Conservation (phyloP, 2,888 invertebrate species). For the Lamproptera curius region DNA sequence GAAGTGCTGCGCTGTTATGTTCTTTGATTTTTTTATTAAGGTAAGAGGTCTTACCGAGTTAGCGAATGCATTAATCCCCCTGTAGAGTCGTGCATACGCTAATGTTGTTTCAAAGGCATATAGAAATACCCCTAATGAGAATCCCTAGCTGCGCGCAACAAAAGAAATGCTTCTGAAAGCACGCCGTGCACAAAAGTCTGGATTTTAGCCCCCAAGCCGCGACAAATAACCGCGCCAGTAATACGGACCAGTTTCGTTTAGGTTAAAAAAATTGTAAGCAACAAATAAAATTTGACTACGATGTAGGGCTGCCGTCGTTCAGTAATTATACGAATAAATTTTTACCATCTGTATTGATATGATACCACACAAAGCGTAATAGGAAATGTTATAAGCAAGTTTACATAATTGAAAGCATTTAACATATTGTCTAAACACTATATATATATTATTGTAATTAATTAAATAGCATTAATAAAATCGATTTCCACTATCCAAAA, state of each 20-base stretch:
- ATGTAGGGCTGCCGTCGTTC: too few species aligned
- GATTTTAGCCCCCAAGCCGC: constrained; percentile 44
- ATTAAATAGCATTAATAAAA: too few species aligned
- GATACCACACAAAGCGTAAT: too few species aligned
- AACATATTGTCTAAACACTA: too few species aligned
- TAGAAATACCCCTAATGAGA: constrained; percentile 67
- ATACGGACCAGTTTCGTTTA: not conserved
- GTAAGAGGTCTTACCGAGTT: constrained; percentile 22
- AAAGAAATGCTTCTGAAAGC: constrained; percentile 61
- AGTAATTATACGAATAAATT: too few species aligned
- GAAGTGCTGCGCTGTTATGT: not conserved
- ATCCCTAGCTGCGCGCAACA: constrained; percentile 56
- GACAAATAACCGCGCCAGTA: constrained; percentile 30
- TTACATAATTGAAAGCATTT: too few species aligned
- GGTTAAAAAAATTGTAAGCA: not conserved
- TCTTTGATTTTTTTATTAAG: not conserved
- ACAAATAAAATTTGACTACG: too few species aligned
- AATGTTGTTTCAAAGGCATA: constrained; percentile 63
- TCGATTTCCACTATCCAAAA: too few species aligned
- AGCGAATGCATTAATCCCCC: constrained; percentile 45
- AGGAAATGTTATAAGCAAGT: too few species aligned
- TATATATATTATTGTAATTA: too few species aligned
- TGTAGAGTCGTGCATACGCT: constrained; percentile 41
- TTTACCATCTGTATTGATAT: too few species aligned
- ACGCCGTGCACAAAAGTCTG: constrained; percentile 56